Conservation (phyloP, 2,797 vertebrate genomes). For the Anniella stebbinsi region DNA sequence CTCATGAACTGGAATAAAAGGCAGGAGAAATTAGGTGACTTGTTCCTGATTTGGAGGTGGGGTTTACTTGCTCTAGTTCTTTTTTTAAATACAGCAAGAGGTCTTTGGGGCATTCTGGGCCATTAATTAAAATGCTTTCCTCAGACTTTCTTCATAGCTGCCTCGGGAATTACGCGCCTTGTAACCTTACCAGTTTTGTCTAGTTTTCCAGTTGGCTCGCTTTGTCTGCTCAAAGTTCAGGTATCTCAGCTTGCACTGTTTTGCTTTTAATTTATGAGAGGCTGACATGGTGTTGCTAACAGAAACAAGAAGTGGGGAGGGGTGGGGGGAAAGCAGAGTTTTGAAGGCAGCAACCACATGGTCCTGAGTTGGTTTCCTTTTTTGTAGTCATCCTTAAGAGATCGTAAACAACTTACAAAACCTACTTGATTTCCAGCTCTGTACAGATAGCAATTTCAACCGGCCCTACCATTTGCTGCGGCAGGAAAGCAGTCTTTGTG, state of each 20-base stretch:
- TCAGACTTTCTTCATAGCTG: constrained; percentile 47
- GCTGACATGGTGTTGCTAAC: constrained; percentile 13
- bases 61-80: neutral
- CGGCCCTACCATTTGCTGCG: no score
- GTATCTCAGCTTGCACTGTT: constrained; percentile 43
- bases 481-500: no score
- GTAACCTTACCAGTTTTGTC: constrained; percentile 54
- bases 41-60: constrained; percentile 9
- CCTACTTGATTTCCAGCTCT: neutral
- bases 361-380: constrained; percentile 32
- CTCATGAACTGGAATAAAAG: constrained; percentile 47
- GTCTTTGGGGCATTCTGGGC: constrained; percentile 50
- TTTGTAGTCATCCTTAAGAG: constrained; percentile 23
- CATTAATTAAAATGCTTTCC: constrained; percentile 1
- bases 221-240: constrained; percentile 52
- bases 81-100: constrained; percentile 34
- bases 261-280: constrained; percentile 59
- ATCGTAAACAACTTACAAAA: constrained; percentile 26
- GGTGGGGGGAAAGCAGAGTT: constrained; percentile 39
- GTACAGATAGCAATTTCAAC: neutral
- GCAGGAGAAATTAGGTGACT: constrained; percentile 42
- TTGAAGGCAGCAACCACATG: constrained; percentile 27
- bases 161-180: constrained; percentile 27
- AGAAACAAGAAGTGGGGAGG: neutral
- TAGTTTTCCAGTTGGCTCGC: constrained; percentile 59